phyloP scores from a whole-genome alignment of 1,140 invertebrate species.

The Hylaeus volcanicus region DNA sequence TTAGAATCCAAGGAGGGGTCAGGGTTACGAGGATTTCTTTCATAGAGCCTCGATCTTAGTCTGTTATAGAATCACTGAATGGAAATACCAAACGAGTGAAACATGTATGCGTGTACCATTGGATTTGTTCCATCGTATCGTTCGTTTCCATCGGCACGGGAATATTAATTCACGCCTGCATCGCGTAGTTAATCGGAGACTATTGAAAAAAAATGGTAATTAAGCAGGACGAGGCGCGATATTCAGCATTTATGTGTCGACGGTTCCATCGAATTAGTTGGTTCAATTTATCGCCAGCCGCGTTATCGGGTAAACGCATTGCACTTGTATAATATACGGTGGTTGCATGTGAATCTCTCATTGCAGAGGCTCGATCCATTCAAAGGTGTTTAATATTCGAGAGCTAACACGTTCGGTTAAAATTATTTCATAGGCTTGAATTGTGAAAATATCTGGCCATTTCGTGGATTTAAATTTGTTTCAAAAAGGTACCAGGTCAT shows the following conservation, averaged over 20 bases:
- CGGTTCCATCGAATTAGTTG: conserved; percentile 40
- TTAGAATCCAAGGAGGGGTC: neutral
- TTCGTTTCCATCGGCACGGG: neutral
- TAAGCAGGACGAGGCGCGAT: neutral
- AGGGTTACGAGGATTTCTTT: neutral
- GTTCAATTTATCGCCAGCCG: conserved; percentile 35
- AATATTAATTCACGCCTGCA: neutral
- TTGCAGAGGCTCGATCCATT: conserved; percentile 13
- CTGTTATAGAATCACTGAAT: neutral
- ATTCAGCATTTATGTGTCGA: conserved; percentile 4
- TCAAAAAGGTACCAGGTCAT: too few species aligned
- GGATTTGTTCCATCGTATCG: conserved; percentile 6
- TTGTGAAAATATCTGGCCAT: neutral
- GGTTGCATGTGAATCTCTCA: neutral
- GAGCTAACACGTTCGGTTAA: too few species aligned
- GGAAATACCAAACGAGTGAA: neutral
- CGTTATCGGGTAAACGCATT: conserved; percentile 27
- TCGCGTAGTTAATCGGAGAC: neutral
- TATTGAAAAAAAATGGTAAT: conserved; percentile 2
- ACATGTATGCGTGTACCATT: neutral
- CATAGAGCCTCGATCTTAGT: neutral
- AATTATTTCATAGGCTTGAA: neutral
- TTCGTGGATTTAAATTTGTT: too few species aligned
- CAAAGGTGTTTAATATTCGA: neutral
- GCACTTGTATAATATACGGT: conserved; percentile 20